Evolutionary conservation across 2,113 vertebrate genomes (phyloP).

Genomic region (Cynoglossus semilaevis): DNA sequence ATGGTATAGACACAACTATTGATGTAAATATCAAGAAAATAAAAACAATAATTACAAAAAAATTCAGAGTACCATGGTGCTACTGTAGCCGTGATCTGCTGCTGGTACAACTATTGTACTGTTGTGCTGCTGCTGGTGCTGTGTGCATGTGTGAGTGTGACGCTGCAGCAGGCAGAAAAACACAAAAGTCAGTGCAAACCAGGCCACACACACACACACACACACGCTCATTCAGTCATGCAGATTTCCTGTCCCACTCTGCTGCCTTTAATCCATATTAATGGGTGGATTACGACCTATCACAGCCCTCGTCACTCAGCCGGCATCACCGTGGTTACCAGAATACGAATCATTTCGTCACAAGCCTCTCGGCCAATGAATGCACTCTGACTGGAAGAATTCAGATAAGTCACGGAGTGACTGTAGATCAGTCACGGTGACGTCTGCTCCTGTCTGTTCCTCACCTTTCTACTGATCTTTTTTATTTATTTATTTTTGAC

Average conservation of each 20-base stretch:
- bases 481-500: background rate
- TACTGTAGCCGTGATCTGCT: no score
- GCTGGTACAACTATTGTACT: no score
- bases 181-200: slow-evolving; percentile 54
- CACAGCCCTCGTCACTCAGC: slow-evolving; percentile 53
- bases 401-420: slow-evolving; percentile 63
- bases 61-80: no score
- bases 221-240: slow-evolving; percentile 11
- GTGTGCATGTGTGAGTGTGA: slow-evolving; percentile 10
- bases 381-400: slow-evolving; percentile 47
- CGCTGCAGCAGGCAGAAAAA: slow-evolving; percentile 14
- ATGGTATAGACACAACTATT: no score
- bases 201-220: slow-evolving; percentile 41
- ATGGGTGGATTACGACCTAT: slow-evolving; percentile 72
- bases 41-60: no score
- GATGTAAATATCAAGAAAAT: no score
- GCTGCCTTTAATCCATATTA: slow-evolving; percentile 74
- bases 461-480: background rate
- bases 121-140: background rate
- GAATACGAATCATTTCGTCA: slow-evolving; percentile 60
- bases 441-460: slow-evolving; percentile 27
- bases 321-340: slow-evolving; percentile 64
- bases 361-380: slow-evolving; percentile 49
- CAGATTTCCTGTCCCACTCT: slow-evolving; percentile 50
- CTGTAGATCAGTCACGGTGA: slow-evolving; percentile 51